These are phyloP conservation scores for Limnephilus marmoratus DNA, from an alignment of 2,888 invertebrate species.

Conservation along the genomic window DNA sequence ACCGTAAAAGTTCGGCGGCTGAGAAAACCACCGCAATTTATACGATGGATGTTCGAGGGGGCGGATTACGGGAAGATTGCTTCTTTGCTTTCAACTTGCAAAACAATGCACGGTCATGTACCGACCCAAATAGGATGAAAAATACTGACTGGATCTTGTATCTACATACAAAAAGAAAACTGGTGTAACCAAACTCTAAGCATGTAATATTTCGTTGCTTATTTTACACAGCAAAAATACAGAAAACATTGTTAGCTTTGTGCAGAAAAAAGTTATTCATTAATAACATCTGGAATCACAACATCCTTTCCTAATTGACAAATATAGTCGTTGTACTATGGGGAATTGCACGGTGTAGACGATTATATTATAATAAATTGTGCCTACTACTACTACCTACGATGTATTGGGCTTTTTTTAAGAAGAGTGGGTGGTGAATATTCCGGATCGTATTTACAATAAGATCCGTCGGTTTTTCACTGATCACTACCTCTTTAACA, in stretches of 20 bases:
- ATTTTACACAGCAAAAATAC: neutral
- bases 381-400: neutral
- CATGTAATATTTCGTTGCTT: neutral
- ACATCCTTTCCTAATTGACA: no score
- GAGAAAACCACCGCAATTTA: conserved; percentile 29
- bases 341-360: neutral
- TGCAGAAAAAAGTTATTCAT: neutral
- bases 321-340: neutral
- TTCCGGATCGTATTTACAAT: neutral
- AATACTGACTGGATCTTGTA: neutral
- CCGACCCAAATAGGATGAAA: neutral
- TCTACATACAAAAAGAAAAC: neutral
- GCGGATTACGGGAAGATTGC: neutral
- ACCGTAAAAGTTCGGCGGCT: neutral
- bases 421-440: neutral
- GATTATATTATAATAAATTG: neutral
- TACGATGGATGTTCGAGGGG: conserved; percentile 3
- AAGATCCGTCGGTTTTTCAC: neutral
- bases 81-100: neutral
- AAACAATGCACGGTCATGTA: neutral
- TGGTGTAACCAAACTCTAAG: neutral
- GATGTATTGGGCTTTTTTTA: neutral
- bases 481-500: neutral
- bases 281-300: neutral
- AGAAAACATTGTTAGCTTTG: neutral